These are phyloP conservation scores for Phylloscopus trochilus DNA, from an alignment of 2,113 vertebrate genomes.

Conservation along the genomic window DNA sequence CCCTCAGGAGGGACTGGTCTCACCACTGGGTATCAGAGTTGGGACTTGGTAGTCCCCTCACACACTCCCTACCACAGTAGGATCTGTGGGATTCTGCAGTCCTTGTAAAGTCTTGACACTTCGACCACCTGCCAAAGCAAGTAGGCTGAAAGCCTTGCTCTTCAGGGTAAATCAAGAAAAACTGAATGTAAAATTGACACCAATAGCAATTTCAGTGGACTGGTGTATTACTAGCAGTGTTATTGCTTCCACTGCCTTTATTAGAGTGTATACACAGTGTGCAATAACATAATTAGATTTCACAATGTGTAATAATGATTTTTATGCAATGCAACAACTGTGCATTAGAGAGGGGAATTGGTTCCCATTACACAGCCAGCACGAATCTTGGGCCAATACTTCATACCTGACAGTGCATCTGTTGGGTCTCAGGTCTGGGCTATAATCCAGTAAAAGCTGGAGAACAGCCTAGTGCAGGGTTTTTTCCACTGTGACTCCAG, in stretches of 20 bases:
- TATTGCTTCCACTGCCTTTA: slow-evolving; percentile 12
- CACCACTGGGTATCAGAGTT: neutral
- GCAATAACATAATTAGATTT: slow-evolving; percentile 47
- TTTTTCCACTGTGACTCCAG: neutral
- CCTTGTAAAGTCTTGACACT: neutral
- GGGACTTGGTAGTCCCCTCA: neutral
- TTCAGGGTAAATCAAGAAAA: neutral
- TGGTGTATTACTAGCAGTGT: neutral
- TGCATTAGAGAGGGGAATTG: neutral
- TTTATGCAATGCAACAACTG: neutral
- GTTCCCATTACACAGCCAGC: neutral
- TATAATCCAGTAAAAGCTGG: neutral
- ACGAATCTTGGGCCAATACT: neutral
- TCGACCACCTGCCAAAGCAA: neutral
- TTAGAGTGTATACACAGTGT: neutral
- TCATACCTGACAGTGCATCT: neutral
- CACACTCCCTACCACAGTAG: accelerated
- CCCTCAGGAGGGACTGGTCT: neutral
- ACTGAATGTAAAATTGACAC: neutral
- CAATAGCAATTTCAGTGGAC: neutral
- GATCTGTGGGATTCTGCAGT: neutral
- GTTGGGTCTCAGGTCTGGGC: neutral
- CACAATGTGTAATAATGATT: slow-evolving; percentile 19
- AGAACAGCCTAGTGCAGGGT: neutral
- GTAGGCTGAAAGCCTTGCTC: neutral